Conservation (phyloP, 2,888 invertebrate genomes). For the Drosophila prostipennis region DNA sequence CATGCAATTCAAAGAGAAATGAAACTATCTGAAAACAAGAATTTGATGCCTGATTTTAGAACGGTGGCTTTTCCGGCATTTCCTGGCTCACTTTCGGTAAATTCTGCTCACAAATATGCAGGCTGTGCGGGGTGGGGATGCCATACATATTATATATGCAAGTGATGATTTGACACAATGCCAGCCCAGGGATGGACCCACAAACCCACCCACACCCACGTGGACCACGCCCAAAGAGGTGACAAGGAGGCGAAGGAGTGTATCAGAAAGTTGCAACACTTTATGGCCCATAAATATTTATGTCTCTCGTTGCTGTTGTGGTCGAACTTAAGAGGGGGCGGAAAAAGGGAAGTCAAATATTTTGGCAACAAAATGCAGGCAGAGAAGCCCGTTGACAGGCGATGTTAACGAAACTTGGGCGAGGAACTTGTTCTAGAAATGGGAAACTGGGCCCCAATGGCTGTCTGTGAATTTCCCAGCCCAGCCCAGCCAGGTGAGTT, state of each 20-base stretch:
- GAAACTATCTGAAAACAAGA: slow-evolving; percentile 8
- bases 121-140: not conserved
- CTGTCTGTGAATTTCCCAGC: not conserved
- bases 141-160: slow-evolving; percentile 2
- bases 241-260: slow-evolving; percentile 39
- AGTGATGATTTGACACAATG: slow-evolving; percentile 39
- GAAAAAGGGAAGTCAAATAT: slow-evolving; percentile 44
- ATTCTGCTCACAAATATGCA: slow-evolving; percentile 14
- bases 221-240: not conserved
- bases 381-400: slow-evolving; percentile 56
- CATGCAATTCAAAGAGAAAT: not conserved
- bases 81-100: slow-evolving; percentile 6
- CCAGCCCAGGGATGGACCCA: slow-evolving; percentile 2
- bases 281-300: slow-evolving; percentile 74
- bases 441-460: slow-evolving; percentile 55
- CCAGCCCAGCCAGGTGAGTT: not conserved
- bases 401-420: slow-evolving; percentile 59
- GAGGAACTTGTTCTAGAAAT: slow-evolving; percentile 46
- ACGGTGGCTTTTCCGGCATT: slow-evolving; percentile 5
- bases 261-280: slow-evolving; percentile 73
- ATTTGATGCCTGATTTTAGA: not conserved
- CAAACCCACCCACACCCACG: too few relatives aligned
- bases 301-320: slow-evolving; percentile 48
- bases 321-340: slow-evolving; percentile 1
- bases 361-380: slow-evolving; percentile 70